Evolutionary conservation across 2,888 invertebrate genomes (phyloP).

Genomic region (Hirudinaria manillensis): DNA sequence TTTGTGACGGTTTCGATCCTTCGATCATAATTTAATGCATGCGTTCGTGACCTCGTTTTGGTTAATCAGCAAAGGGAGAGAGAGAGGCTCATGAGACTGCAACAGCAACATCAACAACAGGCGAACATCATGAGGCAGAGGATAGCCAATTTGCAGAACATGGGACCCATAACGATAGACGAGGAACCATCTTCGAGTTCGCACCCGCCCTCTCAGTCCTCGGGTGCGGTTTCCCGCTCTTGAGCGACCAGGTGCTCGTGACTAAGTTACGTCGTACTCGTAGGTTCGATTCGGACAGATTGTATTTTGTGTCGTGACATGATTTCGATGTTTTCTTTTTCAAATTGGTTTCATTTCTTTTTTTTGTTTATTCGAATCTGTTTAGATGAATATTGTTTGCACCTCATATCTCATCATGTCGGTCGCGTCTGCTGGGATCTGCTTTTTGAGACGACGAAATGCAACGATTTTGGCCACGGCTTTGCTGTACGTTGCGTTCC

Average conservation of each 20-base stretch:
- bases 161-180: constrained; percentile 27
- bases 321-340: no score
- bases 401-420: no score
- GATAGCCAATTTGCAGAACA: constrained; percentile 21
- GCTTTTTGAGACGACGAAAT: no score
- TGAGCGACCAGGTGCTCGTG: not conserved
- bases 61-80: constrained; percentile 20
- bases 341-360: not conserved
- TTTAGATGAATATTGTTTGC: no score
- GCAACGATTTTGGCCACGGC: no score
- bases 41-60: not conserved
- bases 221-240: not conserved
- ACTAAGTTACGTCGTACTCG: no score
- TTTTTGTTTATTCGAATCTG: not conserved
- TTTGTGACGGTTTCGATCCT: not conserved
- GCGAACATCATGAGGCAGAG: constrained; percentile 12
- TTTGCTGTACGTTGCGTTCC: no score
- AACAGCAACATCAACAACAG: constrained; percentile 9
- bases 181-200: constrained; percentile 8
- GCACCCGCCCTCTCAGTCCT: not conserved
- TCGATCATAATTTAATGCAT: not conserved
- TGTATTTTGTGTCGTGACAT: no score
- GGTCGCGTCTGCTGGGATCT: no score
- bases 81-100: constrained; percentile 23
- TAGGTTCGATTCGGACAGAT: no score